Evolutionary conservation across 2,797 vertebrate genomes (phyloP).

Genomic region (Podarcis siculus): DNA sequence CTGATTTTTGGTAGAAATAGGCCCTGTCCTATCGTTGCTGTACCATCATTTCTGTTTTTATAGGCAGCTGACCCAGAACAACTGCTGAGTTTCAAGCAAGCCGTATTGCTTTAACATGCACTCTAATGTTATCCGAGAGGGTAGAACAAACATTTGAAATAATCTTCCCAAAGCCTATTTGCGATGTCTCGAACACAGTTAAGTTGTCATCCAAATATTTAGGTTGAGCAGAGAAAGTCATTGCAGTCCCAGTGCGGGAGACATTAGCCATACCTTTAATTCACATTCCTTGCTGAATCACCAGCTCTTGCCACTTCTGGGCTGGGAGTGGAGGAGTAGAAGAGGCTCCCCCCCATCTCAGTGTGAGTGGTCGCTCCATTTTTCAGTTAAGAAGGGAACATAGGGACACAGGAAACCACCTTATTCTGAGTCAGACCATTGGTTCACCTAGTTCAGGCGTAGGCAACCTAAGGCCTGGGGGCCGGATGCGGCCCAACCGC

Average conservation of each 20-base stretch:
- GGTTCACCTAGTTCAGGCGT: too few relatives aligned
- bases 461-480: too few relatives aligned
- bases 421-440: too few relatives aligned
- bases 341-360: too few relatives aligned
- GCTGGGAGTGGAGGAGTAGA: too few relatives aligned
- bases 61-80: slow-evolving; percentile 39
- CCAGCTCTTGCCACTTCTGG: not conserved
- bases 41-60: slow-evolving; percentile 3
- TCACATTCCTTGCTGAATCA: slow-evolving; percentile 9
- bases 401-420: too few relatives aligned
- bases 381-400: not conserved
- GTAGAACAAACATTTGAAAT: slow-evolving; percentile 27
- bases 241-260: not conserved
- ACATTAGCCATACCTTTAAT: not conserved
- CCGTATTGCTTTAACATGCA: slow-evolving; percentile 46
- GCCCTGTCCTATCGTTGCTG: not conserved
- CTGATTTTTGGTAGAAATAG: not conserved
- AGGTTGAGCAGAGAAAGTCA: not conserved
- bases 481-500: too few relatives aligned
- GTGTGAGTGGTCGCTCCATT: not conserved
- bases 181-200: slow-evolving; percentile 8
- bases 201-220: slow-evolving; percentile 3
- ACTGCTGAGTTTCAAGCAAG: slow-evolving; percentile 35
- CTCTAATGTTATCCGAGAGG: slow-evolving; percentile 39
- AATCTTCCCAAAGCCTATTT: not conserved